These are phyloP conservation scores for Himalopsyche anomala DNA, from an alignment of 2,888 invertebrate genomes.

Conservation along the genomic window DNA sequence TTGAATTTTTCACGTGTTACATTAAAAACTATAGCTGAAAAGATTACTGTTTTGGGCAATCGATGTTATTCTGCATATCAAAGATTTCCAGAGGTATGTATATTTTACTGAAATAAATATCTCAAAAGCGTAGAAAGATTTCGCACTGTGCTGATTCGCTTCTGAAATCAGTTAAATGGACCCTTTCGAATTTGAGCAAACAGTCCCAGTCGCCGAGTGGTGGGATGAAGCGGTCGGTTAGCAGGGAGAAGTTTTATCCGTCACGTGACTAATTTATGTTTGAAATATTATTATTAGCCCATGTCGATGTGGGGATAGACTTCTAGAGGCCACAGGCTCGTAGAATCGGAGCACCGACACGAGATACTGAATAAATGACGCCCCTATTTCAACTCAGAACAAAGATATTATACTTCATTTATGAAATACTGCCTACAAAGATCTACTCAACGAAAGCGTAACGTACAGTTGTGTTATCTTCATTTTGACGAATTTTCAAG, in stretches of 20 bases:
- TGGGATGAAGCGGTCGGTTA: neutral
- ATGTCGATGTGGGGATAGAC: neutral
- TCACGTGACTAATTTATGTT: slow-evolving; percentile 13
- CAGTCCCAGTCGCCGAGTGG: neutral
- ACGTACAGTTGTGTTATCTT: no score
- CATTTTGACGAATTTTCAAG: no score
- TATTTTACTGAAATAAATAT: no score
- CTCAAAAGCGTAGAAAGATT: no score
- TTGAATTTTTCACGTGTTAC: no score
- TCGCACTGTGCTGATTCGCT: no score
- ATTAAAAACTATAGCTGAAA: no score
- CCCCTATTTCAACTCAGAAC: neutral
- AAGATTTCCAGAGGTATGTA: no score
- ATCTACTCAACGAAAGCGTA: no score
- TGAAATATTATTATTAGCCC: slow-evolving; percentile 26
- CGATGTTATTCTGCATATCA: no score
- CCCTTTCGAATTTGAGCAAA: neutral
- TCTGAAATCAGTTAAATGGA: neutral
- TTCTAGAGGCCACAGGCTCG: neutral
- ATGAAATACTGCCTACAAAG: no score
- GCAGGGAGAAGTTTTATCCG: slow-evolving; percentile 2
- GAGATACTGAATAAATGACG: slow-evolving; percentile 6
- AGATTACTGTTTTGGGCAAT: no score
- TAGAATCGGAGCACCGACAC: neutral
- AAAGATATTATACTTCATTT: slow-evolving; percentile 9